Percentiles rank a stretch among this genome's conserved stretches.
Conservation (phyloP, 2,113 vertebrate genomes). For the Halichoerus grypus region DNA sequence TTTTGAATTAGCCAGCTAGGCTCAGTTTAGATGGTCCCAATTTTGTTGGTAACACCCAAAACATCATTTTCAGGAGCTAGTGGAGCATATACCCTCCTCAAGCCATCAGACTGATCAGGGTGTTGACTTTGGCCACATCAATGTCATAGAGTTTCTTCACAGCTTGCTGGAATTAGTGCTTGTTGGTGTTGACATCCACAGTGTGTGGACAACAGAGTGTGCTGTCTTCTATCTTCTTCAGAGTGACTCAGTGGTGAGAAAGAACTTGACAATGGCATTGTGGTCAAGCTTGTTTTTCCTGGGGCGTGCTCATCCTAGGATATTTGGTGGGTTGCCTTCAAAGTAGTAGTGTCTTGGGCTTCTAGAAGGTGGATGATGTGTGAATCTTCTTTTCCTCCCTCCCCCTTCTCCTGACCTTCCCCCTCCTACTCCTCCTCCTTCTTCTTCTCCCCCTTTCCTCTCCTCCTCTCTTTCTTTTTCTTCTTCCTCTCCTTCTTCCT, state of each 20-base stretch:
- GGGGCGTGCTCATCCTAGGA: background rate
- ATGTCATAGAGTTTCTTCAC: background rate
- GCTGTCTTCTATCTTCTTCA: background rate
- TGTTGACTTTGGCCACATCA: background rate
- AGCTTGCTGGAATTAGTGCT: background rate
- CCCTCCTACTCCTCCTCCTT: background rate
- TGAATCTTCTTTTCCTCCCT: background rate
- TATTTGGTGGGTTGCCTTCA: background rate
- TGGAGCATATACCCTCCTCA: background rate
- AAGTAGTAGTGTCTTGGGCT: background rate
- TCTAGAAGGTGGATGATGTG: background rate
- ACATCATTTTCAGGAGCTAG: background rate
- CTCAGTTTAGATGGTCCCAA: background rate
- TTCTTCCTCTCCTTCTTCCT: background rate
- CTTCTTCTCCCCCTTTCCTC: fast-evolving
- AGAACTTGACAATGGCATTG: background rate
- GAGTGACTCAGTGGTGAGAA: background rate
- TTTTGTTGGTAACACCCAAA: background rate
- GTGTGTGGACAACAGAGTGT: background rate
- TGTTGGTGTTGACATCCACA: background rate
- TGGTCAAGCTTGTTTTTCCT: background rate
- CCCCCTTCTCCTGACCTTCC: background rate
- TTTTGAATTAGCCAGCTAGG: background rate
- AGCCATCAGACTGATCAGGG: background rate
- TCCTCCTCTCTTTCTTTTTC: too few relatives aligned